Percentiles rank a stretch among this genome's conserved stretches.
phyloP scores from a whole-genome alignment of 2,888 invertebrate species.

The Nebria brevicollis region DNA sequence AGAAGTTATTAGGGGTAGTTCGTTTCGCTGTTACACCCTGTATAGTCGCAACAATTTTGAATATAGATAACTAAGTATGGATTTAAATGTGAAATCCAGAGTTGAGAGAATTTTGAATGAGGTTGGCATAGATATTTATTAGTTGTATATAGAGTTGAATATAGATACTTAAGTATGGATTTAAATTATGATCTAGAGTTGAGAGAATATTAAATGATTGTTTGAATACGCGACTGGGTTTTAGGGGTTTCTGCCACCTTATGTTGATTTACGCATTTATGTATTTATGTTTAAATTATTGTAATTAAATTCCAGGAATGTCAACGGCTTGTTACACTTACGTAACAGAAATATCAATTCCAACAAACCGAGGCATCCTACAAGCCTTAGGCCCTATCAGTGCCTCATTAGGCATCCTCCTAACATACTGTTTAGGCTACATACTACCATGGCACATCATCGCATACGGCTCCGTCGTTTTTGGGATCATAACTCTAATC shows the following conservation, averaged over 20 bases:
- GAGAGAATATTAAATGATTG: too few species aligned
- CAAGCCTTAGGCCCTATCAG: constrained; percentile 76
- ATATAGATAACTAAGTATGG: too few species aligned
- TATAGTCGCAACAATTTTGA: too few species aligned
- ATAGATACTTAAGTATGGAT: too few species aligned
- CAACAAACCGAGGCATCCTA: constrained; percentile 74
- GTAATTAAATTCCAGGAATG: constrained; percentile 67
- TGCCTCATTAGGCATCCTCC: constrained; percentile 77
- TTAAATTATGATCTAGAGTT: too few species aligned
- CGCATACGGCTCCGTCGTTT: constrained; percentile 71
- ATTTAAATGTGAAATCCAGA: too few species aligned
- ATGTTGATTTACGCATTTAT: not conserved
- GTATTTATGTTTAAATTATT: not conserved
- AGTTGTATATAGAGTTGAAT: too few species aligned
- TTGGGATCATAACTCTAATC: constrained; percentile 68
- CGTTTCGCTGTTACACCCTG: too few species aligned
- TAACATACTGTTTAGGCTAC: constrained; percentile 75
- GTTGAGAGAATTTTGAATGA: too few species aligned
- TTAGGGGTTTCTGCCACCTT: not conserved
- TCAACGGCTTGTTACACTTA: constrained; percentile 75
- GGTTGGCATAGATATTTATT: too few species aligned
- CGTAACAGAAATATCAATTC: constrained; percentile 75
- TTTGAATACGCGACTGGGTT: too few species aligned
- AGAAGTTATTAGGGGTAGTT: too few species aligned
- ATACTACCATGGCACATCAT: constrained; percentile 74